Percentiles rank a stretch among this genome's conserved stretches.
These are phyloP conservation scores for Austrofundulus limnaeus DNA, from an alignment of 2,113 vertebrate species.

Conservation along the genomic window DNA sequence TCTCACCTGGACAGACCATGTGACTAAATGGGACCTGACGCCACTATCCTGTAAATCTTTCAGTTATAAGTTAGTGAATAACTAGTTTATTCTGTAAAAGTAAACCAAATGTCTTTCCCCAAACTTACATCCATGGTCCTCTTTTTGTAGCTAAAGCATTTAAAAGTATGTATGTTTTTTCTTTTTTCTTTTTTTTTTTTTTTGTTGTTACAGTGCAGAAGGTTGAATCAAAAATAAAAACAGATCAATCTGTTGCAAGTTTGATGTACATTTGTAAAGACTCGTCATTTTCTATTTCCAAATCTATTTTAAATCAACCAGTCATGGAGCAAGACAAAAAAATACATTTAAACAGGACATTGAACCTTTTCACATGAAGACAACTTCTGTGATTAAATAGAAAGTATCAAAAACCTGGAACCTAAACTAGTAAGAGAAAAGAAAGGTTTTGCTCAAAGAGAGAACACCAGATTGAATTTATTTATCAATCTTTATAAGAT, in stretches of 20 bases:
- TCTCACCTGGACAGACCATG: slow-evolving; percentile 22
- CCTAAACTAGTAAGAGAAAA: no score
- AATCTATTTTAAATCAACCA: neutral
- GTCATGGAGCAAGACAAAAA: no score
- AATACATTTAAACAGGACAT: no score
- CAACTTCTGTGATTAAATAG: no score
- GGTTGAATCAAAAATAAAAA: slow-evolving; percentile 73
- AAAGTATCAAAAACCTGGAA: no score
- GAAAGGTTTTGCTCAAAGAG: no score
- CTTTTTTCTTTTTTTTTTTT: slow-evolving; percentile 42
- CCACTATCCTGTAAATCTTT: slow-evolving; percentile 10
- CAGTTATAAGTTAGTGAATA: slow-evolving; percentile 29
- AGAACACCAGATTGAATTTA: no score
- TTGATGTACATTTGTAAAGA: neutral
- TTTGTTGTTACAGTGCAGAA: slow-evolving; percentile 76
- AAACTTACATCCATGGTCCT: slow-evolving; percentile 10
- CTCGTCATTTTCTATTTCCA: neutral
- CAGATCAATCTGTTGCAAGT: slow-evolving; percentile 40
- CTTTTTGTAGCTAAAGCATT: slow-evolving; percentile 72
- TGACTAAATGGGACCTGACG: slow-evolving; percentile 24
- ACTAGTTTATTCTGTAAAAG: slow-evolving; percentile 31
- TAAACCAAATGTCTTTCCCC: neutral
- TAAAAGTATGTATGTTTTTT: slow-evolving; percentile 57
- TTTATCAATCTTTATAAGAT: no score
- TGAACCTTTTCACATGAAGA: no score